Evolutionary conservation across 2,113 vertebrate species (phyloP).

Genomic region (Amazona vittata): DNA sequence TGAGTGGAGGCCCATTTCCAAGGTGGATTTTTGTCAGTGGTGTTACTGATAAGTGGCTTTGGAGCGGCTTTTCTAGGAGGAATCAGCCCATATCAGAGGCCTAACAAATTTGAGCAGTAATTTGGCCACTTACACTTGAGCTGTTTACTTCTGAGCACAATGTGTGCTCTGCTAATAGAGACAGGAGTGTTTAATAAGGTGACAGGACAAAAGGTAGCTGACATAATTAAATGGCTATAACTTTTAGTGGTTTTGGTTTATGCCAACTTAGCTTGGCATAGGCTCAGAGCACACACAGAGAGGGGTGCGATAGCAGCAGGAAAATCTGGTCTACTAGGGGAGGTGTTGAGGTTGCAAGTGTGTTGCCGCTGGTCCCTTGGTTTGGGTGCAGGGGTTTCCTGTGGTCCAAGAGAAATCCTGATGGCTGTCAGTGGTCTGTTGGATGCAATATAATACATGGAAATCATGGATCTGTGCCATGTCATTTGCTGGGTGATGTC

Average conservation of each 20-base stretch:
- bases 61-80: not conserved
- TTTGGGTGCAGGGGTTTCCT: not conserved
- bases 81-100: not conserved
- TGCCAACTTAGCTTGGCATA: not conserved
- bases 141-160: not conserved
- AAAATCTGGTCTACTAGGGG: not conserved
- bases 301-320: not conserved
- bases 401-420: not conserved
- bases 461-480: accelerated
- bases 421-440: not conserved
- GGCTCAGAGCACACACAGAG: not conserved
- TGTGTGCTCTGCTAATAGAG: not conserved
- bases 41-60: not conserved
- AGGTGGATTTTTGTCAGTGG: not conserved
- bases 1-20: not conserved
- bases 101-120: not conserved
- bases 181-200: not conserved
- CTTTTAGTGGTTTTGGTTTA: not conserved
- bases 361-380: not conserved
- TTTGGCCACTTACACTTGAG: not conserved
- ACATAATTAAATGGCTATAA: not conserved
- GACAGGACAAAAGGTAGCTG: not conserved
- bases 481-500: not conserved
- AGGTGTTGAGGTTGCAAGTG: not conserved
- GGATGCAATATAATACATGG: not conserved